These are phyloP conservation scores for Steinernema khuongi DNA, from an alignment of 1,140 invertebrate genomes.

Conservation along the genomic window DNA sequence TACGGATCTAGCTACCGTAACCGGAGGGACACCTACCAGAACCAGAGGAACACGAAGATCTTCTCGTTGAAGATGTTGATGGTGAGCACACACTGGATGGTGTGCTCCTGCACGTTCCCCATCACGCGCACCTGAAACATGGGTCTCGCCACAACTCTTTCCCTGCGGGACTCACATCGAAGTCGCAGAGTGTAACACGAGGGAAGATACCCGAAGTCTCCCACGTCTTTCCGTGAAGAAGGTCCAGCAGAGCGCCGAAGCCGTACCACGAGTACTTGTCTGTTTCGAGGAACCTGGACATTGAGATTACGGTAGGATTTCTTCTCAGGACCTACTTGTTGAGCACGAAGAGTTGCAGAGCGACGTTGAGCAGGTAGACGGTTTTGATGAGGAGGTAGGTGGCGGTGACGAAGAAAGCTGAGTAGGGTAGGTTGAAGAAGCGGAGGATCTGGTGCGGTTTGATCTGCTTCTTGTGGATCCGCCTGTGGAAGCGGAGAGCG, in stretches of 20 bases:
- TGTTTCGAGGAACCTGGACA: slow-evolving; percentile 54
- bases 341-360: slow-evolving; percentile 35
- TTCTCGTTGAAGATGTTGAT: too few relatives aligned
- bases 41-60: too few relatives aligned
- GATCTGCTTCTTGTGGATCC: slow-evolving; percentile 41
- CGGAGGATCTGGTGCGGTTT: slow-evolving; percentile 33
- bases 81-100: slow-evolving; percentile 63
- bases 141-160: neutral
- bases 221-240: slow-evolving; percentile 34
- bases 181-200: slow-evolving; percentile 62
- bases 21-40: slow-evolving; percentile 49
- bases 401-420: slow-evolving; percentile 35
- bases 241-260: slow-evolving; percentile 33
- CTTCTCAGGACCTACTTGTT: slow-evolving; percentile 26
- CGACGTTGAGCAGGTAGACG: slow-evolving; percentile 36
- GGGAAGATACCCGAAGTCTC: slow-evolving; percentile 60
- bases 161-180: slow-evolving; percentile 57
- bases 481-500: slow-evolving; percentile 36
- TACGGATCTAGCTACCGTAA: neutral
- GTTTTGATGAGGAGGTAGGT: slow-evolving; percentile 38
- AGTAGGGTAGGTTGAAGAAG: slow-evolving; percentile 42
- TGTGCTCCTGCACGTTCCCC: slow-evolving; percentile 60
- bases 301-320: slow-evolving; percentile 53
- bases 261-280: slow-evolving; percentile 37
- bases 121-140: slow-evolving; percentile 49